Conservation (phyloP, 2,797 vertebrate genomes). For the Oryzias sinensis region DNA sequence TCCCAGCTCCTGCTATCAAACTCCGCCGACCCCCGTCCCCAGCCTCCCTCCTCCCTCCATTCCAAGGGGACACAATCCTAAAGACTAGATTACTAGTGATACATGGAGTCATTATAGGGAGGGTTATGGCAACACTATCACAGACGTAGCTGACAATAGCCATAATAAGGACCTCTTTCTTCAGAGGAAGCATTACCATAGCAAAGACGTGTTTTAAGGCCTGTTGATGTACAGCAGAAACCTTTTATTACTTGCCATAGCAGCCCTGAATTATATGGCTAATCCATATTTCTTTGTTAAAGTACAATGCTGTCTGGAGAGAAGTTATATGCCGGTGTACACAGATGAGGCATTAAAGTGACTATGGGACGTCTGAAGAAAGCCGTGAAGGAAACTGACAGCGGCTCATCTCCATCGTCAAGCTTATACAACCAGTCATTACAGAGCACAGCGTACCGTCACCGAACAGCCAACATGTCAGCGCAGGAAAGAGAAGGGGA, state of each 20-base stretch:
- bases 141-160: slow-evolving; percentile 66
- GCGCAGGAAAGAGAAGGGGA: slow-evolving; percentile 13
- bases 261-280: slow-evolving; percentile 38
- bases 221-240: slow-evolving; percentile 56
- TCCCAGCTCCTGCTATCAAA: slow-evolving; percentile 52
- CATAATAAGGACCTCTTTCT: slow-evolving; percentile 70
- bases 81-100: slow-evolving; percentile 81
- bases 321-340: slow-evolving; percentile 45
- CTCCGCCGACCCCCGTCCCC: slow-evolving; percentile 59
- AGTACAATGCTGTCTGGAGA: slow-evolving; percentile 23
- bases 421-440: slow-evolving; percentile 28
- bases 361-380: slow-evolving; percentile 18
- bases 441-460: slow-evolving; percentile 29
- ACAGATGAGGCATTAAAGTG: slow-evolving; percentile 34
- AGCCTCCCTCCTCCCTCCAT: slow-evolving; percentile 42
- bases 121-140: slow-evolving; percentile 74
- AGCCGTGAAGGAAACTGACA: too few relatives aligned
- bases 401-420: too few relatives aligned
- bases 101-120: slow-evolving; percentile 76
- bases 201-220: slow-evolving; percentile 48
- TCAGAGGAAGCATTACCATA: slow-evolving; percentile 55
- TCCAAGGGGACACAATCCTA: slow-evolving; percentile 73
- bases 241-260: slow-evolving; percentile 57
- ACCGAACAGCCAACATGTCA: slow-evolving; percentile 32
- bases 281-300: slow-evolving; percentile 40